A percentile compares a stretch with the other conserved stretches of the same genome.
Conservation (phyloP, 2,888 invertebrate genomes). For the Hypercompe scribonia region DNA sequence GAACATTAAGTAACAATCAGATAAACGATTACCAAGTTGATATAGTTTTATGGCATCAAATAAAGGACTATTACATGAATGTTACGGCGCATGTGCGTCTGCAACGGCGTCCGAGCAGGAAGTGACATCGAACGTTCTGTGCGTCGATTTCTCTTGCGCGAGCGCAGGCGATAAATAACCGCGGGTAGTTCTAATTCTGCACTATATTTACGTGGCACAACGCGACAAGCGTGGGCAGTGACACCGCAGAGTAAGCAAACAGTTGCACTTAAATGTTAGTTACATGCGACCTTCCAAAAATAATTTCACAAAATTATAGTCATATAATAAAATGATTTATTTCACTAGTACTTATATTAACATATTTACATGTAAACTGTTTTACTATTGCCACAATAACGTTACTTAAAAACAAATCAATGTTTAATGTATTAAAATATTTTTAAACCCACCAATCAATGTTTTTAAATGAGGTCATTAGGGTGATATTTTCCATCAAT, state of each 20-base stretch:
- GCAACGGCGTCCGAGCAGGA: constrained; percentile 70
- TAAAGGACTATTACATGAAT: constrained; percentile 72
- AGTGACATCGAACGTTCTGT: constrained; percentile 64
- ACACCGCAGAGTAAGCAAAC: constrained; percentile 68
- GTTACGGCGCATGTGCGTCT: constrained; percentile 59
- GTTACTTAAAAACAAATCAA: too few relatives aligned
- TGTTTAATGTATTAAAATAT: too few relatives aligned
- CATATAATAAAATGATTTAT: neutral
- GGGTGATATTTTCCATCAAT: neutral
- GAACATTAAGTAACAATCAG: constrained; percentile 54
- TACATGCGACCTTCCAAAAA: constrained; percentile 42
- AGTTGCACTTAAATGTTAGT: constrained; percentile 65
- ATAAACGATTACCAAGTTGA: constrained; percentile 59
- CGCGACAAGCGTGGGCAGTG: constrained; percentile 68
- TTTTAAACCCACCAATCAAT: neutral
- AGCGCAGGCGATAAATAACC: constrained; percentile 74
- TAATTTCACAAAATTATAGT: constrained; percentile 10
- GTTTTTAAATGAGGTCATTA: neutral
- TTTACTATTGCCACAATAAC: neutral
- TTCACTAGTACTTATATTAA: neutral
- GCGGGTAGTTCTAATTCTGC: constrained; percentile 82
- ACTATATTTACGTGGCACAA: constrained; percentile 77
- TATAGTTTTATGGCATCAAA: constrained; percentile 70
- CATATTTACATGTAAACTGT: neutral
- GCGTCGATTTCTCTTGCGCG: constrained; percentile 62